phyloP scores from a whole-genome alignment of 2,113 vertebrate species.

The Meriones unguiculatus region DNA sequence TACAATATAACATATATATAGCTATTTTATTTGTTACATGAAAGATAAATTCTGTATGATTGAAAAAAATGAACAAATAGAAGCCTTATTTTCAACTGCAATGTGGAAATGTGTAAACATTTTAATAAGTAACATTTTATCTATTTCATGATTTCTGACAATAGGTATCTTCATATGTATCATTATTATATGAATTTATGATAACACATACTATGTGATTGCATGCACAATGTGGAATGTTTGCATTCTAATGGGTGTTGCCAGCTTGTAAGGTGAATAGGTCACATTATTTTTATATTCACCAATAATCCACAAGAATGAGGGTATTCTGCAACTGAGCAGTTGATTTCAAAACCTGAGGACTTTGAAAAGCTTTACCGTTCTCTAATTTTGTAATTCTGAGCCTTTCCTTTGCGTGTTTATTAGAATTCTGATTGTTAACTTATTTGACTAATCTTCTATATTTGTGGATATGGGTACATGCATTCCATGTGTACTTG shows the following conservation, averaged over 20 bases:
- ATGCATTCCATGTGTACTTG: background rate
- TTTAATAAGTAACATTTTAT: background rate
- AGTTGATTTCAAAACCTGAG: background rate
- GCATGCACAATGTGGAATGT: background rate
- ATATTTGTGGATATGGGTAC: background rate
- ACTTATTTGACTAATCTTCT: background rate
- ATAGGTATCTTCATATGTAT: background rate
- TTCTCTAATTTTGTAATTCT: background rate
- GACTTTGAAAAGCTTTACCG: background rate
- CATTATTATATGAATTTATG: background rate
- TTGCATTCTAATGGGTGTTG: background rate
- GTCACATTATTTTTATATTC: background rate
- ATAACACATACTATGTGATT: too few relatives aligned
- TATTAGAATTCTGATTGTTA: background rate
- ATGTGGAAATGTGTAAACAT: background rate
- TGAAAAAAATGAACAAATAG: background rate
- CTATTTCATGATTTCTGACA: background rate
- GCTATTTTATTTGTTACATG: background rate
- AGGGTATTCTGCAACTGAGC: background rate
- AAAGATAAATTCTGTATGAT: background rate
- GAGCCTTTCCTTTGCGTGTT: background rate
- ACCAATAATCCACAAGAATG: background rate
- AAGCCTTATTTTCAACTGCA: background rate
- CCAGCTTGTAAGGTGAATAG: background rate
- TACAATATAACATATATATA: background rate